Conservation (phyloP, 2,797 vertebrate species). For the Syndactyla subalaris region DNA sequence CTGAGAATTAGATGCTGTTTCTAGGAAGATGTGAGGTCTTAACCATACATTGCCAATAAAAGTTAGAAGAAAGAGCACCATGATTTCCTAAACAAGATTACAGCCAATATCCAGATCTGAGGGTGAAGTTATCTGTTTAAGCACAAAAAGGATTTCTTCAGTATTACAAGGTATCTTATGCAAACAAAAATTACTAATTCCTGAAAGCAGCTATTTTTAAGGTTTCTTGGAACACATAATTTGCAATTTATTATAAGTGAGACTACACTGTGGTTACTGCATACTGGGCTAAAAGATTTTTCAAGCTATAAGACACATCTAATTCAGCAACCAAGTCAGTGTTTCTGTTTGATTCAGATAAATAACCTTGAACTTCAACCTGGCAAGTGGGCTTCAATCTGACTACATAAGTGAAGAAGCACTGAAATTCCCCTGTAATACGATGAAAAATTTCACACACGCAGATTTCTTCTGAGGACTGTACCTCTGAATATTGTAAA, state of each 20-base stretch:
- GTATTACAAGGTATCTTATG: constrained; percentile 18
- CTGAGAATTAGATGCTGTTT: neutral
- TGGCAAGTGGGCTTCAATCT: neutral
- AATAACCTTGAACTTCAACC: neutral
- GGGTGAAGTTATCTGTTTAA: constrained; percentile 15
- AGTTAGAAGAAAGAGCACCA: neutral
- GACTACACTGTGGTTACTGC: neutral
- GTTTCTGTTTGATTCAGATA: neutral
- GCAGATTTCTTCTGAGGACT: neutral
- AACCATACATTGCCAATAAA: neutral
- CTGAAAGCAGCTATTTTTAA: constrained; percentile 38
- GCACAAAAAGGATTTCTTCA: constrained; percentile 39
- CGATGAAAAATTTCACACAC: neutral
- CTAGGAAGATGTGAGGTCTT: neutral
- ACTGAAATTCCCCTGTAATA: neutral
- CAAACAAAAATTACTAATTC: neutral
- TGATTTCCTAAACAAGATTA: neutral
- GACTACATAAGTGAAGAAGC: neutral
- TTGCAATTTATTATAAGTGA: constrained; percentile 27
- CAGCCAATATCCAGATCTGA: neutral
- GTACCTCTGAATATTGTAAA: neutral
- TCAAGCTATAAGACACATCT: neutral
- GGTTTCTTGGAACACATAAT: constrained; percentile 22
- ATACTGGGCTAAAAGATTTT: neutral
- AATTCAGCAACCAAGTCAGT: neutral